Evolutionary conservation across 2,888 invertebrate species (phyloP), one percentile per base, ranked within the genome.

Genomic region (Itoplectis maculator): DNA sequence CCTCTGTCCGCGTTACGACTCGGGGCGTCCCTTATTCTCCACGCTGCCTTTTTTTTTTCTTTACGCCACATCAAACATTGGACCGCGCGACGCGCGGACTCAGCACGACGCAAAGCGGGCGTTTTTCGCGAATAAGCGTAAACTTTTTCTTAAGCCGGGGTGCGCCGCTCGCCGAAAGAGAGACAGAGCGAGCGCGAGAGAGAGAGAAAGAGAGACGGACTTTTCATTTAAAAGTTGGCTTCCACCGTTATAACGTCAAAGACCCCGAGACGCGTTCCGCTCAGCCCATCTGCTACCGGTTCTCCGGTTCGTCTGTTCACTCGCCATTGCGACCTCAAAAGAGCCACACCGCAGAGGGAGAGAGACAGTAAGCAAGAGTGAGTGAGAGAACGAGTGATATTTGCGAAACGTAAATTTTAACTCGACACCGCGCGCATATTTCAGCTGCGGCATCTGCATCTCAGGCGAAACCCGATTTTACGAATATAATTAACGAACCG

Each of bases 171-270:
- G 13, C 4, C 11, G 42, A 42, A n/a, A n/a, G n/a, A n/a, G n/a
- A n/a, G n/a, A n/a, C n/a, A n/a, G n/a, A n/a, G n/a, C n/a, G n/a
- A n/a, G 56, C 56, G n/a, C 13, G 4, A 59, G 61, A 59, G 42
- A 35, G 42, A 59, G 45, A n/a, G 35, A n/a, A 59, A 63, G 35
- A 51, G 35, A 29, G 72, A 82, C 66, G 77, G 81, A 78, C 77
- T 84, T 81, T 83, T 83, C 72, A 81, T 81, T 81, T 73, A 78
- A 81, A 81, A 77, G 81, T 81, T 81, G 73, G 81, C 47, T 73
- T 51, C 49, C 49, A 63, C 68, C 77, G 77, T 73, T 77, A 81
- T 81, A 81, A 81, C 77, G 77, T 73, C 77, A 78, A 81, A 81
- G 73, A 77, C 77, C 61, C 61, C 61, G 68, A 65, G 59, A 47